Evolutionary conservation across 2,113 vertebrate species (phyloP).

Genomic region (Podarcis muralis): DNA sequence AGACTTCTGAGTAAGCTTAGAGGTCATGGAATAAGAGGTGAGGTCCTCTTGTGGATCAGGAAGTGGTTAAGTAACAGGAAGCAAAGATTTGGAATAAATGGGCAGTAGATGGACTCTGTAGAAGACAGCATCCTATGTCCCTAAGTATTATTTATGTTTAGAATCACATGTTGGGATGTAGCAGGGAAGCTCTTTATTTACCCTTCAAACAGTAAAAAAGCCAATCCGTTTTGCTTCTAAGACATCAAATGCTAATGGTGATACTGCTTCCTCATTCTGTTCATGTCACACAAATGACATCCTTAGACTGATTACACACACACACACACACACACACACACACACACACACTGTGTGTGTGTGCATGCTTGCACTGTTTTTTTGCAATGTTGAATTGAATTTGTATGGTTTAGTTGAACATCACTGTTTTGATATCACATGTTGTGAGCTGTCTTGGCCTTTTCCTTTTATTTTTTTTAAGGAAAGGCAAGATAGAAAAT

Average conservation of each 20-base stretch:
- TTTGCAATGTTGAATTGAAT: neutral
- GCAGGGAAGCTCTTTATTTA: neutral
- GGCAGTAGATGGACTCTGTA: too few species aligned
- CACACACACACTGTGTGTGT: too few species aligned
- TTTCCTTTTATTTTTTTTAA: neutral
- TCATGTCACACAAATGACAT: constrained; percentile 56
- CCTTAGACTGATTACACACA: constrained; percentile 29
- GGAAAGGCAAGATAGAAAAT: constrained; percentile 15
- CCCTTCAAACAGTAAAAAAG: neutral
- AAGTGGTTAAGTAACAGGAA: too few species aligned
- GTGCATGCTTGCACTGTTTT: too few species aligned
- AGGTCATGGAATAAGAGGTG: too few species aligned
- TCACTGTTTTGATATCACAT: neutral
- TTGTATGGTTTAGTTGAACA: neutral
- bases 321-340: too few species aligned
- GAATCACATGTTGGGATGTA: neutral
- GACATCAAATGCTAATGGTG: constrained; percentile 44
- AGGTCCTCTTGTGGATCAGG: too few species aligned
- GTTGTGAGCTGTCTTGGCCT: neutral
- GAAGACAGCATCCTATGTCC: too few species aligned
- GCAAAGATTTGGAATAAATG: too few species aligned
- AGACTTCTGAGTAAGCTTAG: too few species aligned
- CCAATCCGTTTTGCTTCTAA: constrained; percentile 51
- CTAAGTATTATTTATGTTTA: neutral
- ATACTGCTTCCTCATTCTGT: constrained; percentile 46